A percentile compares a stretch with the other conserved stretches of the same genome.
Conservation (phyloP, 2,888 invertebrate species). For the Watsonalla cultraria region DNA sequence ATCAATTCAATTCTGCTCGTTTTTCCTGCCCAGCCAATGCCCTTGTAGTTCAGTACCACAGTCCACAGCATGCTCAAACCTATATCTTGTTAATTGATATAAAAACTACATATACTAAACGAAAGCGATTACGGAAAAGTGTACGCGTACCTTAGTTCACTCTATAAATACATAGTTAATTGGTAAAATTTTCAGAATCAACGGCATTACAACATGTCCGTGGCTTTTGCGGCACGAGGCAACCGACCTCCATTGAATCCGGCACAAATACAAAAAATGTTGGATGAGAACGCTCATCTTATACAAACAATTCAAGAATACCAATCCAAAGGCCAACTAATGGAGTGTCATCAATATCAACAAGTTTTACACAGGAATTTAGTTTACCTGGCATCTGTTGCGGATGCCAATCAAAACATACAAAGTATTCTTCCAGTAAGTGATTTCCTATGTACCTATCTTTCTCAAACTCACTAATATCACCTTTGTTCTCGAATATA, state of each 20-base stretch:
- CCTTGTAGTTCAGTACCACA: no score
- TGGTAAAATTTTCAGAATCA: neutral
- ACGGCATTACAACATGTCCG: slow-evolving; percentile 77
- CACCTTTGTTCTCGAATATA: no score
- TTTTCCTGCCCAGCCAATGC: no score
- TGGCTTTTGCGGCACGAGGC: slow-evolving; percentile 85
- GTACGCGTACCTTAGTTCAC: no score
- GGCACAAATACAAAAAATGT: slow-evolving; percentile 94
- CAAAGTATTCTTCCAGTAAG: slow-evolving; percentile 92
- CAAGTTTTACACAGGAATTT: slow-evolving; percentile 96
- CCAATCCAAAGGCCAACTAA: slow-evolving; percentile 95
- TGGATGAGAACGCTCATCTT: slow-evolving; percentile 97
- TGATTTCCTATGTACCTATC: neutral
- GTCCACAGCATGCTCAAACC: no score
- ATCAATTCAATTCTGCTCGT: no score
- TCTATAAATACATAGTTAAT: no score
- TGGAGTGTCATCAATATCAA: slow-evolving; percentile 96
- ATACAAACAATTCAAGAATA: slow-evolving; percentile 98
- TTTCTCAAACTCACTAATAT: no score
- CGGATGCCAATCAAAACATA: slow-evolving; percentile 97
- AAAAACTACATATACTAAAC: no score
- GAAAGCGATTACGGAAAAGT: no score
- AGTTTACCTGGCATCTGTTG: slow-evolving; percentile 96
- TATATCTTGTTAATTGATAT: no score
- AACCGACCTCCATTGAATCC: slow-evolving; percentile 87